Base-by-base conservation (phyloP, 1,140 invertebrate genomes). In the Drosophila ercepeae region DNA sequence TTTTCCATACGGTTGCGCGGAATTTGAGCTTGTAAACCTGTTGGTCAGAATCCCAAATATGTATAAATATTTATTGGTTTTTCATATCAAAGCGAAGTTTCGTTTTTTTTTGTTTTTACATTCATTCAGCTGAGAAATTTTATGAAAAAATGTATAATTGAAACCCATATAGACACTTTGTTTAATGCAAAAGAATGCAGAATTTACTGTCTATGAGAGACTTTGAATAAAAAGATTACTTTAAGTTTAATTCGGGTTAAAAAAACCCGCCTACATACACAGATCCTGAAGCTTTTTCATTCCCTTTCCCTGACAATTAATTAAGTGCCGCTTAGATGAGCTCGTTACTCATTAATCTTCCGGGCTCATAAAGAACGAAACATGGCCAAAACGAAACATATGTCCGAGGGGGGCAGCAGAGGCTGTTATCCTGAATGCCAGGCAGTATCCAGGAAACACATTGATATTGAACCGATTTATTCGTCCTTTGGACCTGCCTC, bases 341-440 rank as follows among this genome's bases (percentile, higher is more conserved):
- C 70, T 64, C 82, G 78, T 83, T 74, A 58, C 78, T 71, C 78
- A 78, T 83, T 83, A 83, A 83, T 83, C 78, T 83, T 78, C 54
- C 65, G 61, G 57, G 63, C 77, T 78, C 70, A 79, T 79, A 79
- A 77, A 36, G 58, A 53, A 44, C 3, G 14, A 21, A n/a, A 1
- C 54, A 58, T 45, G 72, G 45, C 54, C 64, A 36, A 57, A 68
- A 54, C 39, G 21, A 50, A 55, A 75, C 78, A 83, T 73, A 75
- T 78, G 72, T 73, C 44, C 46, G 59, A 25, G 14, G 61, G 7
- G 27, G n/a, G n/a, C n/a, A n/a, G n/a, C n/a, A n/a, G 7, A 27
- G 27, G 2, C 9, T 7, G 23, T 25, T 25, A 9, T 27, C 27
- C 27, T 27, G 7, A 27, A 27, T 27, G 27, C 27, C 9, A 27